Conservation (phyloP, 2,797 vertebrate species). For the Ibycter americanus region DNA sequence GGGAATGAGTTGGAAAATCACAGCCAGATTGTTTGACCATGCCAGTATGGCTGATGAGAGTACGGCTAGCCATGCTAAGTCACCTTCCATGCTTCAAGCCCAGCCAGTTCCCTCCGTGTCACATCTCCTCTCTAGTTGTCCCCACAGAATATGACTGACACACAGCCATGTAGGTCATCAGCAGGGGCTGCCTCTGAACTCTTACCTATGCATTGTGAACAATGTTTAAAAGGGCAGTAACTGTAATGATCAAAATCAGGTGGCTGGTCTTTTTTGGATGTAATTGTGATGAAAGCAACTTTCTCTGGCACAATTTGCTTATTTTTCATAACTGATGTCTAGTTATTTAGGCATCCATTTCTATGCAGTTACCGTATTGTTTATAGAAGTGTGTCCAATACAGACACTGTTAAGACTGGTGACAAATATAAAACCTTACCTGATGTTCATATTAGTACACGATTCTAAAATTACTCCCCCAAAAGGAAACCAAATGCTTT, state of each 20-base stretch:
- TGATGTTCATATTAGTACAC: background rate
- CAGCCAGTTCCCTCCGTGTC: background rate
- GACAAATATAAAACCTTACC: background rate
- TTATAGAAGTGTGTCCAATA: background rate
- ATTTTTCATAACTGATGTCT: background rate
- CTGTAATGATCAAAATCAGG: background rate
- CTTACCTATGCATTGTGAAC: background rate
- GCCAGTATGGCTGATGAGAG: background rate
- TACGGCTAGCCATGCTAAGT: background rate
- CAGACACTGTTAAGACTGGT: background rate
- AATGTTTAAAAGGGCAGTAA: background rate
- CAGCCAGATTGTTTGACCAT: background rate
- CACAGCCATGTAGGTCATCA: accelerated
- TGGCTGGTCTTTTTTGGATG: background rate
- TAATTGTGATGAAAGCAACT: background rate
- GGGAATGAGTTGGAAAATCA: background rate
- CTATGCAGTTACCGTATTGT: background rate
- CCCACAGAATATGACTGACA: background rate
- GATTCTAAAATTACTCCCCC: background rate
- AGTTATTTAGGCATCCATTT: background rate
- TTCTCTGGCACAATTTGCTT: background rate
- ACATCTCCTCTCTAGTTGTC: background rate
- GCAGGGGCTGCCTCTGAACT: background rate
- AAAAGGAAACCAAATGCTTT: background rate
- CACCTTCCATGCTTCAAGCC: accelerated